A percentile compares a stretch with the other conserved stretches of the same genome.
phyloP scores from a whole-genome alignment of 2,113 vertebrate species.

The Alaudala cheleensis region DNA sequence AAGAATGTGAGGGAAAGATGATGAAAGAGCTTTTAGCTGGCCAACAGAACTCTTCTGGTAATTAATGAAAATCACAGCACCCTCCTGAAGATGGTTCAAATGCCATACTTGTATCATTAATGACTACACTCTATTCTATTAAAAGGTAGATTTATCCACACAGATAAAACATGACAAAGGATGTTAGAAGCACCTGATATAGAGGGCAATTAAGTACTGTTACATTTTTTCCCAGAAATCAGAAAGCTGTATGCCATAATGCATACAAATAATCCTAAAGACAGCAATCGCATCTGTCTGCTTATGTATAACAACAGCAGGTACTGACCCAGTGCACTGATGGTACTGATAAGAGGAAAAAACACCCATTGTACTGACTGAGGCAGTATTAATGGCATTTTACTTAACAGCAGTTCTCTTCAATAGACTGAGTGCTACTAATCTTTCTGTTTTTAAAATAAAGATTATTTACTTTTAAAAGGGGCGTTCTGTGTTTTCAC shows the following conservation, averaged over 20 bases:
- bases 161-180: conserved; percentile 14
- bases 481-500: conserved; percentile 18
- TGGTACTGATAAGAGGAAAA: conserved; percentile 35
- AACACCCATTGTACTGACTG: neutral
- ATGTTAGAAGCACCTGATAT: neutral
- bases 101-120: conserved; percentile 46
- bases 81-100: neutral
- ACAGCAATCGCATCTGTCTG: conserved; percentile 11
- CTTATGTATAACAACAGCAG: conserved; percentile 48
- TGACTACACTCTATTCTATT: conserved; percentile 30
- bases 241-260: conserved; percentile 25
- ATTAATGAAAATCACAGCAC: neutral
- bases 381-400: conserved; percentile 36
- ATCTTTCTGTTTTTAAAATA: conserved; percentile 60
- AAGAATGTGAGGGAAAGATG: neutral
- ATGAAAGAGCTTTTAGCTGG: neutral
- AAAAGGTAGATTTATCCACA: neutral
- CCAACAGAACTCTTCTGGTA: neutral
- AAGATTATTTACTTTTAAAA: conserved; percentile 65
- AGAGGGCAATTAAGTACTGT: conserved; percentile 23
- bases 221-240: conserved; percentile 48
- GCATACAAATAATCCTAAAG: conserved; percentile 8
- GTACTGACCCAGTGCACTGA: conserved; percentile 22
- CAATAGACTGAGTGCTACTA: conserved; percentile 6
- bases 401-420: conserved; percentile 45